Percentiles rank a stretch among this genome's conserved stretches.
Conservation (phyloP, 2,113 vertebrate genomes). For the Paradisaea rubra region DNA sequence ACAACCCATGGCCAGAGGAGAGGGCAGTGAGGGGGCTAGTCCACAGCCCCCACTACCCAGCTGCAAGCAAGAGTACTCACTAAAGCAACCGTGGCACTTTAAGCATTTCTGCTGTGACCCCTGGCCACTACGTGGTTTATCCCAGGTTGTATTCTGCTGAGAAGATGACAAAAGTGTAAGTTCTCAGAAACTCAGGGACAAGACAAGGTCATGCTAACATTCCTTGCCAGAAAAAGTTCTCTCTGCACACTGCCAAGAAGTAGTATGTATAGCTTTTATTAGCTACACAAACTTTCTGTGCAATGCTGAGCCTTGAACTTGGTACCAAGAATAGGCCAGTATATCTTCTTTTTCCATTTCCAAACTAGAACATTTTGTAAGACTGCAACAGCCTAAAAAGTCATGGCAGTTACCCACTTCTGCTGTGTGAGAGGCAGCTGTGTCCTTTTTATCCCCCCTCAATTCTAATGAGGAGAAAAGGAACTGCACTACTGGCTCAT, state of each 20-base stretch:
- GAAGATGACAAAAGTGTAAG: neutral
- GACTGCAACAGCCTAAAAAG: neutral
- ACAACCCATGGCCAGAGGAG: neutral
- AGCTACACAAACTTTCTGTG: neutral
- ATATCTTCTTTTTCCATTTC: neutral
- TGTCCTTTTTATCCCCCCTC: fast-evolving
- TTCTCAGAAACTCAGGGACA: neutral
- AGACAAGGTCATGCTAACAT: neutral
- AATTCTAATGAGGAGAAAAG: neutral
- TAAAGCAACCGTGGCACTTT: neutral
- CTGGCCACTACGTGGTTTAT: neutral
- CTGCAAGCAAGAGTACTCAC: neutral
- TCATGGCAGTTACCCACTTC: neutral
- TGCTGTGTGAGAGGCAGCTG: neutral
- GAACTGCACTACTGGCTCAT: neutral
- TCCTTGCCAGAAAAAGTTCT: neutral
- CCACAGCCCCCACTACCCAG: neutral
- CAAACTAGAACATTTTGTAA: neutral
- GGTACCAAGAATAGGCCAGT: neutral
- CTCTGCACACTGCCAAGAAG: neutral
- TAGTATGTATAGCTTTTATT: neutral
- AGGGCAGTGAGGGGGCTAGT: neutral
- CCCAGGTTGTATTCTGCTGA: neutral
- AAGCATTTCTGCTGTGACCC: neutral
- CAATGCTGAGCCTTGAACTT: neutral